These are phyloP conservation scores for Bradypus variegatus DNA, from an alignment of 2,797 vertebrate species.

Conservation along the genomic window DNA sequence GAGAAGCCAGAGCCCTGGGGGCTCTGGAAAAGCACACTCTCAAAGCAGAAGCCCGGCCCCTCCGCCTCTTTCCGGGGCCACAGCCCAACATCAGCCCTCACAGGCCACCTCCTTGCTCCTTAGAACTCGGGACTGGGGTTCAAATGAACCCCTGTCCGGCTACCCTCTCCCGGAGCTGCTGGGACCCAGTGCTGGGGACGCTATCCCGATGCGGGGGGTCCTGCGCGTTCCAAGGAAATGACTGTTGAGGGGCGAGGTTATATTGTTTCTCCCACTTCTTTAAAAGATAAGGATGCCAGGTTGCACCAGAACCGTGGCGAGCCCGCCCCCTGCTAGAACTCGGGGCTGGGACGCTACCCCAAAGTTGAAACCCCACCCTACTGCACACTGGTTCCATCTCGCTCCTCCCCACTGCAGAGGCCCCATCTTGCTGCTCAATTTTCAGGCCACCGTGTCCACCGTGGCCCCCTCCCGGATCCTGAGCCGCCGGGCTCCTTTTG, in stretches of 20 bases:
- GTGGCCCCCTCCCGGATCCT: slow-evolving; percentile 66
- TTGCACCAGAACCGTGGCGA: not conserved
- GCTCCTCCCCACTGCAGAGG: not conserved
- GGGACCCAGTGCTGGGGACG: not conserved
- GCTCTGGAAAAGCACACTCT: not conserved
- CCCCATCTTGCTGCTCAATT: not conserved
- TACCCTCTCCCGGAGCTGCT: not conserved
- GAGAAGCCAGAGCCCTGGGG: not conserved
- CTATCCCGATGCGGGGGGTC: not conserved
- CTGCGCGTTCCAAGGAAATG: not conserved
- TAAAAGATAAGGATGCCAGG: not conserved
- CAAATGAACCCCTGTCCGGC: not conserved
- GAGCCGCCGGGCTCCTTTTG: slow-evolving; percentile 70
- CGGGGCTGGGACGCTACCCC: not conserved
- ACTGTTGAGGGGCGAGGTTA: not conserved
- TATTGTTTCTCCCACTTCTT: not conserved
- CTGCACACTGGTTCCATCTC: too few relatives aligned
- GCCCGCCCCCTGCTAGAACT: not conserved
- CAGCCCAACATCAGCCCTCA: not conserved
- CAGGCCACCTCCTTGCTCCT: not conserved
- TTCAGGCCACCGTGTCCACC: not conserved
- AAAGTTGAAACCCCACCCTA: not conserved
- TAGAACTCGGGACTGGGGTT: not conserved
- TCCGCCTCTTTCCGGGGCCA: not conserved
- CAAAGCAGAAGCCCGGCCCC: not conserved